Conservation (phyloP, 1,140 invertebrate species). For the Harlomillsia oculata region DNA sequence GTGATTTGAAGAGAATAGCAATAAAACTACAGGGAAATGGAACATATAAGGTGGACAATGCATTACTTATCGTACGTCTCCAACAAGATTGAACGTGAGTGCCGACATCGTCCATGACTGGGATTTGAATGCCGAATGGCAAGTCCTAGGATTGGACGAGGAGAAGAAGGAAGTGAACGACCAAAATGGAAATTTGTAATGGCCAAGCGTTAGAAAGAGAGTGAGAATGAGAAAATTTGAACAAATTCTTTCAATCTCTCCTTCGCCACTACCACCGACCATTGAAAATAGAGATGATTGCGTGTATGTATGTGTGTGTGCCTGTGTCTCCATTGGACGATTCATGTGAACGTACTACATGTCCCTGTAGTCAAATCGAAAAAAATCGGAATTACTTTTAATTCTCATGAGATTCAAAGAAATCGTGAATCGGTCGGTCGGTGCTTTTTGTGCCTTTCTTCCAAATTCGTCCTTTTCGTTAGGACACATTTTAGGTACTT, state of each 20-base stretch:
- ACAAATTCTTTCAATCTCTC: conserved; percentile 25
- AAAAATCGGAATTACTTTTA: conserved; percentile 33
- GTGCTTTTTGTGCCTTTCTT: too few species aligned
- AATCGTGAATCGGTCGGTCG: too few species aligned
- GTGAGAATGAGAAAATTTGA: conserved; percentile 23
- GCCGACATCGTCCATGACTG: background rate
- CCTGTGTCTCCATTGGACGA: conserved; percentile 17
- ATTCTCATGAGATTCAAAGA: conserved; percentile 28
- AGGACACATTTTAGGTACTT: too few species aligned
- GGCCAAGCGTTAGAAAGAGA: too few species aligned
- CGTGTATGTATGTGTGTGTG: too few species aligned
- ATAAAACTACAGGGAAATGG: too few species aligned
- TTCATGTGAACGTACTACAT: conserved; percentile 23
- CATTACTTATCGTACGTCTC: too few species aligned
- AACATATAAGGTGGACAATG: too few species aligned
- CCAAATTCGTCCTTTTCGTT: too few species aligned
- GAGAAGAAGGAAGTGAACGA: conserved; percentile 3
- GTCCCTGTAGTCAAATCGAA: conserved; percentile 29
- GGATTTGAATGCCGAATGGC: background rate
- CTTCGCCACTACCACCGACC: conserved; percentile 22
- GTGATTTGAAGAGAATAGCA: too few species aligned
- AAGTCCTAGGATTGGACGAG: conserved; percentile 1
- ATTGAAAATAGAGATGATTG: too few species aligned
- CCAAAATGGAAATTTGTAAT: conserved; percentile 26
- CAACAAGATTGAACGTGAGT: too few species aligned